Evolutionary conservation across 1,140 invertebrate genomes (phyloP).

Genomic region (Bombus huntii): DNA sequence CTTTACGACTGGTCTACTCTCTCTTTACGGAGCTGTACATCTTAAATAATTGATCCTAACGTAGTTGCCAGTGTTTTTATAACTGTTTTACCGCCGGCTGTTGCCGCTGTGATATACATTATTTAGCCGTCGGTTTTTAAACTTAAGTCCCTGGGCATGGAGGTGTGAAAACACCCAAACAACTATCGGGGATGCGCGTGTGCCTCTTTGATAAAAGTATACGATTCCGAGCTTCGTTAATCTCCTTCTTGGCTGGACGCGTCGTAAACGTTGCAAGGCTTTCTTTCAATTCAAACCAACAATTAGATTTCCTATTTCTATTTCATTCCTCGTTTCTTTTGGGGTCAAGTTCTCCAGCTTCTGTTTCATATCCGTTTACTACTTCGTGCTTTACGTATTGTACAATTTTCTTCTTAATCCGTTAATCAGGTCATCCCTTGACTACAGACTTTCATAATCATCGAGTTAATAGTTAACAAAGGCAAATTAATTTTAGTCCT

Average conservation of each 20-base stretch:
- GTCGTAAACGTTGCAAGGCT: neutral
- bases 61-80: conserved; percentile 82
- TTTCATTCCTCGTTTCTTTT: neutral
- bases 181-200: conserved; percentile 42
- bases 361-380: neutral
- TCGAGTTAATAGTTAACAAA: neutral
- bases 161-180: conserved; percentile 75
- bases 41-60: conserved; percentile 82
- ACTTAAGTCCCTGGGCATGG: conserved; percentile 77
- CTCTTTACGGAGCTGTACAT: conserved; percentile 75
- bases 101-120: conserved; percentile 78
- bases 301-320: neutral
- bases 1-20: conserved; percentile 79
- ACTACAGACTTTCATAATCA: neutral
- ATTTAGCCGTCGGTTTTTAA: conserved; percentile 81
- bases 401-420: neutral
- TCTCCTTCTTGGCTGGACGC: too few relatives aligned
- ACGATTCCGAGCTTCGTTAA: neutral
- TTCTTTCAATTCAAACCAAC: neutral
- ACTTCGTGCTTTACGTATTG: neutral
- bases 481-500: neutral
- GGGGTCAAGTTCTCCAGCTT: neutral
- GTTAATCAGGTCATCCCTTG: neutral
- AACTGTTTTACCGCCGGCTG: conserved; percentile 82
- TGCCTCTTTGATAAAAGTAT: conserved; percentile 7